Evolutionary conservation across 2,888 invertebrate genomes (phyloP), one percentile per base, ranked within the genome.

Genomic region (Orthonevra nobilis): DNA sequence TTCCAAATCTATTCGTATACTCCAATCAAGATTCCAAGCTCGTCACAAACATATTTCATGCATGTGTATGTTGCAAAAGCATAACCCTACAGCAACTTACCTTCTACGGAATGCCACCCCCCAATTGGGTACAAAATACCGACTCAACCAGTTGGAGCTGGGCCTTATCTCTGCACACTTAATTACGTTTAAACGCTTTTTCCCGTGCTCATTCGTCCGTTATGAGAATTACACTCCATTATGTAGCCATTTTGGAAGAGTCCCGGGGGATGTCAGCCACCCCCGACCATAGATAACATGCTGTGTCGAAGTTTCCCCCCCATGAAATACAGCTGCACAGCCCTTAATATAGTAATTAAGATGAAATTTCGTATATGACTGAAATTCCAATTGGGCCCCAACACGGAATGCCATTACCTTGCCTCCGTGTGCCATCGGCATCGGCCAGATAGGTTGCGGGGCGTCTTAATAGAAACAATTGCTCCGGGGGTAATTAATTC

Each of bases 181-280:
- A 79, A 79, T 79, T 79, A 79, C 79, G 73, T 73, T 73, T 79
- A 72, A 79, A 79, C 66, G 79, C 73, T 73, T 79, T 70, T 79
- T 79, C 66, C 79, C 79, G 79, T 68, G 79, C 79, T 79, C 73
- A 61, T 73, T 79, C 73, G 79, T 73, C 73, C 79, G 79, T 79
- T 79, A 79, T 79, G 79, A 61, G 79, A 70, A 70, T 70, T 28
- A 52, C 73, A 56, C 79, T 79, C 68, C 79, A 79, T 79, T 79
- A 79, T 79, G 79, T 73, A 79, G 79, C 79, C 66, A 79, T 73
- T 77, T 77, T 77, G 58, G 28, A 38, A 64, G 44, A 56, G 60
- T 12, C 56, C 7, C 26, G 28, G 63, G 48, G 46, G 52, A 28
- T 34, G 26, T 23, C 23, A 5, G 23, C 5, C n/a, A n/a, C n/a